Evolutionary conservation across 2,888 invertebrate genomes (phyloP), one percentile per base, ranked within the genome.

Genomic region (Drosophila imparisetae): DNA sequence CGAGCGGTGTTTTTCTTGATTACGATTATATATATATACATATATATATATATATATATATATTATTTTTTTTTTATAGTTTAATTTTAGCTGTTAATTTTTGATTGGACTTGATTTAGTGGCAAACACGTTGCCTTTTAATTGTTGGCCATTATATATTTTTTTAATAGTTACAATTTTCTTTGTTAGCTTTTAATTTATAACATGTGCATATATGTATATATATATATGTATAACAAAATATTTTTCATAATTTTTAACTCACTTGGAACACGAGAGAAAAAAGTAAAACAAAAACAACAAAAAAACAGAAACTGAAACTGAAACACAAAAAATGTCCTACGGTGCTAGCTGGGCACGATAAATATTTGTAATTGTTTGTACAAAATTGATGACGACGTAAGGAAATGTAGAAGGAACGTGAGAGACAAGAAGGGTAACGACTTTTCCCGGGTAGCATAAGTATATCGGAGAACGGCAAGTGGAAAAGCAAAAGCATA

Each of bases 91-190:
- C 11, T 32, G 52, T 64, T 75, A 63, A 59, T 54, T 60, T 69
- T 68, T 74, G 48, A 63, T 71, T 64, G 75, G 71, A 79, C 75
- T 83, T 81, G 50, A 79, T 71, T 63, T 52, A 64, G 66, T 79
- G 57, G 66, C 45, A 65, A 53, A 29, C 58, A 50, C 13, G 24
- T 50, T 67, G 73, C 73, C 67, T 58, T 48, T 79, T 70, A 59
- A 66, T 81, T 79, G 85, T 84, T 84, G 81, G 81, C 85, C 81
- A 86, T 83, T 73, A 58, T 55, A 67, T 57, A 48, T 68, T 70
- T 62, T 80, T 81, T 62, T 34, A 64, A 48, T 72, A 66, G 75
- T 64, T 79, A 27, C 59, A 83, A 67, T 85, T 77, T 78, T 76
- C 54, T 53, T 70, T 81, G 65, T 76, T 80, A 80, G 62, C 36